A percentile compares a stretch with the other conserved stretches of the same genome.
phyloP scores from a whole-genome alignment of 30 jellyfish, hydroid and myxozoan genomes.

The Aurelia aurita complex sp. Pacific region DNA sequence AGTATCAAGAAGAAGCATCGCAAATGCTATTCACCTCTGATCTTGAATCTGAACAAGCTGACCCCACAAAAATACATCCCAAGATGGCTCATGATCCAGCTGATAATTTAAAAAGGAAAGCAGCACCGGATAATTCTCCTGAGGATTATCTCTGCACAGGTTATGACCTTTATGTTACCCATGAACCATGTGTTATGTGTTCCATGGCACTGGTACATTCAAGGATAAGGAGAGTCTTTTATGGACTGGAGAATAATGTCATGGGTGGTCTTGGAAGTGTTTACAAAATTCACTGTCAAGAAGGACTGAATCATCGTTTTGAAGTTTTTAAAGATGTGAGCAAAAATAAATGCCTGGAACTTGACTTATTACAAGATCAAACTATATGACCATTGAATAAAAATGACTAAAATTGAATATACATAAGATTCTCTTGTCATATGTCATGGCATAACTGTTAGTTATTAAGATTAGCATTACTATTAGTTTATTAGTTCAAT shows the following conservation, averaged over 20 bases:
- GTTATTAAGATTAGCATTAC: no score
- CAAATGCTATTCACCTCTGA: no score
- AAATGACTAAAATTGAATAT: background rate
- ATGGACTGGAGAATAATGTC: slow-evolving; percentile 33
- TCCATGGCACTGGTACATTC: slow-evolving; percentile 94
- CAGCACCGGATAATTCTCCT: background rate
- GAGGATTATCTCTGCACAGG: slow-evolving; percentile 82
- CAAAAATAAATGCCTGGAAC: slow-evolving; percentile 20
- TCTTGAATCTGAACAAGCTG: no score
- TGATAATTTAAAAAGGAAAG: slow-evolving; percentile 16
- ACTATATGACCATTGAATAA: background rate
- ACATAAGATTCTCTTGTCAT: no score
- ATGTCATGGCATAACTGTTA: no score
- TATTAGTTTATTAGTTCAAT: no score
- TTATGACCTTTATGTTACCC: slow-evolving; percentile 71
- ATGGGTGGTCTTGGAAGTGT: slow-evolving; percentile 83
- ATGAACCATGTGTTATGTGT: slow-evolving; percentile 95
- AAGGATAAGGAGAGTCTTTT: slow-evolving; percentile 86
- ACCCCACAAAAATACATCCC: no score
- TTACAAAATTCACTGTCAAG: slow-evolving; percentile 73
- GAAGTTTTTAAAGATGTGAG: slow-evolving; percentile 70
- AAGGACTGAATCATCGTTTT: slow-evolving; percentile 86
- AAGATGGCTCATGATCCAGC: background rate
- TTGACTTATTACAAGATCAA: background rate
- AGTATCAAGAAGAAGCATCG: no score